These are phyloP conservation scores for Tamias sibiricus DNA, from an alignment of 2,113 vertebrate genomes.

Conservation along the genomic window DNA sequence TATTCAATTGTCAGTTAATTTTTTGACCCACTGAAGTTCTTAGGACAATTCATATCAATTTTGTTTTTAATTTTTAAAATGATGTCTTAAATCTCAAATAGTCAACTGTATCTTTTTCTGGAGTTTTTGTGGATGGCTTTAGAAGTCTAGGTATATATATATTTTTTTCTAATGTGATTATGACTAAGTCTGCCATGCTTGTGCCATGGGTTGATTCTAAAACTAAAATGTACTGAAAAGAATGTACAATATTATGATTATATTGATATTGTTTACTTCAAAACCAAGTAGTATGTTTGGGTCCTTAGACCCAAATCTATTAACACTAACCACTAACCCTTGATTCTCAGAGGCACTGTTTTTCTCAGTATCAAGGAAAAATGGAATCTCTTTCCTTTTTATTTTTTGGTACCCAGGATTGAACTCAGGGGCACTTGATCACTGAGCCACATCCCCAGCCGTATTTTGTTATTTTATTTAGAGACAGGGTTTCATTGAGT, in stretches of 20 bases:
- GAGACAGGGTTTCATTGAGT: no score
- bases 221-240: not conserved
- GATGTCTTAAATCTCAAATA: not conserved
- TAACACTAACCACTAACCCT: not conserved
- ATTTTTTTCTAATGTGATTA: not conserved
- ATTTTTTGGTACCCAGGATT: no score
- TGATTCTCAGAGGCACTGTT: not conserved
- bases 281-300: not conserved
- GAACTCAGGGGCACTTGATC: no score
- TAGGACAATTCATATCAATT: not conserved
- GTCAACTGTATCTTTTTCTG: not conserved
- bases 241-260: not conserved
- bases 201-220: not conserved
- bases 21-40: conserved; percentile 1
- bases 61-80: not conserved
- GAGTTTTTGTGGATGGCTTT: not conserved
- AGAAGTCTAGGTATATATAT: not conserved
- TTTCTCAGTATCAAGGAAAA: not conserved
- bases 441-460: no score
- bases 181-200: not conserved
- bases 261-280: not conserved
- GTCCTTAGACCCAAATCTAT: not conserved
- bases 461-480: no score
- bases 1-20: not conserved
- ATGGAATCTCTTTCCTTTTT: not conserved